phyloP scores from a whole-genome alignment of 2,113 vertebrate genomes.

The Rhagologus leucostigma region DNA sequence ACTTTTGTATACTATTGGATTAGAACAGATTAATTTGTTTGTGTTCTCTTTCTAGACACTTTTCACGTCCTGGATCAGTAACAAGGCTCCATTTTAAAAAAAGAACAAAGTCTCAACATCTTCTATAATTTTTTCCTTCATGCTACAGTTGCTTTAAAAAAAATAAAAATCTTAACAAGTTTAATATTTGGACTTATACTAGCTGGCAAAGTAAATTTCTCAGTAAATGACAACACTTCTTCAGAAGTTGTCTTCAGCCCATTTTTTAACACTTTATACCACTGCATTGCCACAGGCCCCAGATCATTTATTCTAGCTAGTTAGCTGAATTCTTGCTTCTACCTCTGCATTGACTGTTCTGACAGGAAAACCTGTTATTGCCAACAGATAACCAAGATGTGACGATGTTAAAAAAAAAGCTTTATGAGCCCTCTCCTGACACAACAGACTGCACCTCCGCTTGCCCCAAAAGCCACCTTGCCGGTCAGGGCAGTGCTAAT shows the following conservation, averaged over 20 bases:
- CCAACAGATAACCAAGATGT: not conserved
- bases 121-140: constrained; percentile 13
- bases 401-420: not conserved
- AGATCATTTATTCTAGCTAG: not conserved
- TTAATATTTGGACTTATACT: constrained; percentile 41
- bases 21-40: not conserved
- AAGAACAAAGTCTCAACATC: not conserved
- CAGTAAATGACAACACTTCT: constrained; percentile 48
- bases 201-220: constrained; percentile 31
- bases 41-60: constrained; percentile 1
- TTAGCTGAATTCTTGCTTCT: not conserved
- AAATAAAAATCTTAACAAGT: not conserved
- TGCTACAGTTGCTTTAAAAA: not conserved
- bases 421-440: not conserved
- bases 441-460: not conserved
- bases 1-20: constrained; percentile 12
- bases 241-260: constrained; percentile 35
- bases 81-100: not conserved
- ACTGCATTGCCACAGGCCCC: constrained; percentile 9
- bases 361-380: not conserved
- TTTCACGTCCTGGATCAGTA: not conserved
- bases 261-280: constrained; percentile 44
- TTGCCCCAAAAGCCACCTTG: not conserved
- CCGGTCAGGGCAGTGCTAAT: fast-evolving
- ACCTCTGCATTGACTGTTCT: not conserved